Conservation (phyloP, 2,888 invertebrate species). For the Pharmacophagus antenor region DNA sequence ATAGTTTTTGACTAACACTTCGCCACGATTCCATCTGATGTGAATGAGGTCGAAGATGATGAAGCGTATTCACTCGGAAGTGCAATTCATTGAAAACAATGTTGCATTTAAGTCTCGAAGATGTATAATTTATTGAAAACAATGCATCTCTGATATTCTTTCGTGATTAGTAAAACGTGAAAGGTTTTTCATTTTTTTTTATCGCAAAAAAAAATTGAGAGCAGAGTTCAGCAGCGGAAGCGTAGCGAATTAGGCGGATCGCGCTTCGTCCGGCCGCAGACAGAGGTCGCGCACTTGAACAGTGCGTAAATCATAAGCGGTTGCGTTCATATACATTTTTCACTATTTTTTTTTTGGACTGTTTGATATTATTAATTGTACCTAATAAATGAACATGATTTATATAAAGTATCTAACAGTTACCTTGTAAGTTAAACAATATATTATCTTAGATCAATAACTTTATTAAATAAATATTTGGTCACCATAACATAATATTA, state of each 20-base stretch:
- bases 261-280: constrained; percentile 63
- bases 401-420: no score
- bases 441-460: no score
- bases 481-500: no score
- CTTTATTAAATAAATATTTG: no score
- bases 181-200: constrained; percentile 3
- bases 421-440: no score
- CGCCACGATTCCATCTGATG: no score
- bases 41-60: no score
- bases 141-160: neutral
- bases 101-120: no score
- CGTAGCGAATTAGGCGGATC: constrained; percentile 64
- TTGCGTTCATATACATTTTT: constrained; percentile 36
- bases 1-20: no score
- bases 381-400: no score
- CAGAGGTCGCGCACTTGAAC: constrained; percentile 44
- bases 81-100: no score
- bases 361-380: neutral
- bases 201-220: constrained; percentile 1
- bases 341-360: neutral
- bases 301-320: constrained; percentile 33
- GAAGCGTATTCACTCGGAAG: no score
- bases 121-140: neutral
- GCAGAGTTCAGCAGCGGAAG: constrained; percentile 43
- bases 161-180: neutral